Evolutionary conservation across 2,113 vertebrate genomes (phyloP), one percentile per base, ranked within the genome.

Genomic region (Polyodon spathula): DNA sequence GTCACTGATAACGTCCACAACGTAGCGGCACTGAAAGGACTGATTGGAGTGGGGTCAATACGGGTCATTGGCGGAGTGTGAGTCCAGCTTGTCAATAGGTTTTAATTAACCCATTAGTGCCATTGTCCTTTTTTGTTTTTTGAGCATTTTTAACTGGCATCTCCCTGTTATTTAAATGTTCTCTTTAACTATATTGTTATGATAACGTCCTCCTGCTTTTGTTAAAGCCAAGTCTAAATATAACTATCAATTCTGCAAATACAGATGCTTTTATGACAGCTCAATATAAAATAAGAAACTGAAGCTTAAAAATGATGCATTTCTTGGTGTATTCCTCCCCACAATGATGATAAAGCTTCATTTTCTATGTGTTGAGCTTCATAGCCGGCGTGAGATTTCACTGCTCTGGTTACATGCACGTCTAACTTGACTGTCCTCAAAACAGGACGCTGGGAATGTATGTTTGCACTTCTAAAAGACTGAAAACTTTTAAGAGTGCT

Each of bases 31-130:
- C 63, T 82, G 15, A 72, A 67, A 8, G 75, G 78, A 38, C 77
- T 79, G 54, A 51, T 50, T 40, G 76, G 70, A 64, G 73, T 88
- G 53, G 83, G 84, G 66, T 93, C 91, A 15, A 67, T 93, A 2
- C 77, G 80, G 66, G 86, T 93, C 11, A 60, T 86, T 48, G 89
- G 88, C 64, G 91, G 91, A 81, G 73, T 91, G 91, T 93, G 75
- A 90, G 91, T 90, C 12, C 69, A 62, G 27, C 27, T 27, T 15
- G 15, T 50, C 37, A 40, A 46, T 54, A 40, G 11, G 14, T 16
- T 43, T 12, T 11, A 51, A 42, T 50, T 2, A 10, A 6, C 16
- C 42, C 10, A 2, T n/a, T 44, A 43, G 40, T 3, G 40, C 40
- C 16, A 42, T 16, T 12, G 41, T 12, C 6, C 11, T 8, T 2